Evolutionary conservation across 2,888 invertebrate species (phyloP).

Genomic region (Macaria liturata): DNA sequence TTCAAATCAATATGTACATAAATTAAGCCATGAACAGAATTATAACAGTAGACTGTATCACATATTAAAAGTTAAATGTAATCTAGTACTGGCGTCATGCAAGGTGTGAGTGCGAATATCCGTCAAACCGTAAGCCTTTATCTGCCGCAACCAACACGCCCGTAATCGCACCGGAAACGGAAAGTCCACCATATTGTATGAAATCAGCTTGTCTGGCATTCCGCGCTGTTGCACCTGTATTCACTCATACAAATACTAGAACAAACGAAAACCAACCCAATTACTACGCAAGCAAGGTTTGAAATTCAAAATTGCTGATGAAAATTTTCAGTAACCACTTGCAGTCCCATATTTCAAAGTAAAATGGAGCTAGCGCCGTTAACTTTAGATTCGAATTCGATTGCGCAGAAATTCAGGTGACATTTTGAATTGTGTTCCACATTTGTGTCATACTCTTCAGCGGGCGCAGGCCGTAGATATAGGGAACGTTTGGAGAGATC

Average conservation of each 20-base stretch:
- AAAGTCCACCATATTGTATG: slow-evolving; percentile 77
- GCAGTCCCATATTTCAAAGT: slow-evolving; percentile 27
- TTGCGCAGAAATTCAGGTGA: slow-evolving; percentile 60
- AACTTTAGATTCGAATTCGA: slow-evolving; percentile 47
- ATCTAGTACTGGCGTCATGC: neutral
- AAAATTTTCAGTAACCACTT: slow-evolving; percentile 30
- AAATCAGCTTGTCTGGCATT: slow-evolving; percentile 77
- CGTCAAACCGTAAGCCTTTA: slow-evolving; percentile 37
- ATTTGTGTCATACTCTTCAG: no score
- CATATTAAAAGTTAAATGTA: no score
- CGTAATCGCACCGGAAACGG: slow-evolving; percentile 76
- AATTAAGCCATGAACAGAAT: no score
- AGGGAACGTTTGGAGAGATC: slow-evolving; percentile 62
- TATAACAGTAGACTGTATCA: no score
- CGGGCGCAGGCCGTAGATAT: slow-evolving; percentile 17
- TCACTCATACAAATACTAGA: slow-evolving; percentile 25
- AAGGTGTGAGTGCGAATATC: slow-evolving; percentile 28
- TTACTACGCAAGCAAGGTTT: slow-evolving; percentile 1
- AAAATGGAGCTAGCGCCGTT: slow-evolving; percentile 26
- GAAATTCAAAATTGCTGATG: neutral
- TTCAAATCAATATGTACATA: no score
- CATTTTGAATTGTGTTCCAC: slow-evolving; percentile 69
- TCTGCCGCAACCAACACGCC: slow-evolving; percentile 49
- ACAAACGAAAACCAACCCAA: slow-evolving; percentile 22
- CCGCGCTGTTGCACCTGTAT: slow-evolving; percentile 73